phyloP scores from a whole-genome alignment of 1,140 invertebrate species.

The Papilio polyxenes region DNA sequence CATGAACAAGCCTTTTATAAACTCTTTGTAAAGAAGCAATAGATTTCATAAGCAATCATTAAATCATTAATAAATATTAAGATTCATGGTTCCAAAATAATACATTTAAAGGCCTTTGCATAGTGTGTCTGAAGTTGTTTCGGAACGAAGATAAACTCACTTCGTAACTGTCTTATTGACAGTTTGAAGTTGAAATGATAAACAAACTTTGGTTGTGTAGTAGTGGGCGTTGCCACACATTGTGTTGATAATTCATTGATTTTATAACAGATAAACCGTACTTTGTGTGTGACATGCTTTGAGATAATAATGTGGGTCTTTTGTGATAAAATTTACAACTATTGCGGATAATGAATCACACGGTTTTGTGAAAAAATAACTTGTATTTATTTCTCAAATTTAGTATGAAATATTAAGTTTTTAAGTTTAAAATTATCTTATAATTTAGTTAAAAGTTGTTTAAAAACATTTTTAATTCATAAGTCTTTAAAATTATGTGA shows the following conservation, averaged over 20 bases:
- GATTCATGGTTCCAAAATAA: not conserved
- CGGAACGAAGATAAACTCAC: not conserved
- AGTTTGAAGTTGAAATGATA: constrained; percentile 54
- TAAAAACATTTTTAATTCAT: constrained; percentile 51
- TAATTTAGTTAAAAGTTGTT: not conserved
- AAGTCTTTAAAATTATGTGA: constrained; percentile 15
- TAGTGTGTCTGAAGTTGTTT: not conserved
- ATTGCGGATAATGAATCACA: not conserved
- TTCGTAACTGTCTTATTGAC: constrained; percentile 35
- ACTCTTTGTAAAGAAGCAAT: not conserved
- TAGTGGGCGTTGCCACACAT: constrained; percentile 67
- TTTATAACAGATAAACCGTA: constrained; percentile 60
- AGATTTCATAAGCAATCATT: not conserved
- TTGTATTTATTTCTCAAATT: constrained; percentile 30
- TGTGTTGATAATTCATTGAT: constrained; percentile 70
- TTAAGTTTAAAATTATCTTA: not conserved
- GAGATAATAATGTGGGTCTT: constrained; percentile 57
- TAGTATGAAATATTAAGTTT: constrained; percentile 15
- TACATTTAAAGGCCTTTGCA: not conserved
- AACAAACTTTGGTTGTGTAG: constrained; percentile 60
- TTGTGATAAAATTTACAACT: constrained; percentile 26
- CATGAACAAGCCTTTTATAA: too few species aligned
- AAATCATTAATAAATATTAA: not conserved
- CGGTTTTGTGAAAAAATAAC: constrained; percentile 5
- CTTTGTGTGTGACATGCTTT: constrained; percentile 48